Base-by-base conservation (phyloP, 2,113 vertebrate genomes). In the Emydocephalus ijimae region DNA sequence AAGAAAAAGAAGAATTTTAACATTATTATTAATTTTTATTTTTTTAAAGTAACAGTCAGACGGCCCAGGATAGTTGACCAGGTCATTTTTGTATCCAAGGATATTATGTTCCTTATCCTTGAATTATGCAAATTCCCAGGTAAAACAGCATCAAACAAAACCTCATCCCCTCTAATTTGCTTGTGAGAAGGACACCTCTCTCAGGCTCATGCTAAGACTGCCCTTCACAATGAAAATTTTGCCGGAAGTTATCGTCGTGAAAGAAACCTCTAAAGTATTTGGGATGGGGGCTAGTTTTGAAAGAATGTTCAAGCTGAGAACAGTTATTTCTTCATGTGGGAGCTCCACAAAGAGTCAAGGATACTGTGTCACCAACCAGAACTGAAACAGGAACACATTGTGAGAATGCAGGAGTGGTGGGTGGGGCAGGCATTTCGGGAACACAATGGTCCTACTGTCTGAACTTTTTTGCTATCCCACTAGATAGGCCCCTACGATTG, bases 401-500 rank as follows among this genome's bases (percentile, higher is more conserved):
- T 95, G 7, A 11, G 87, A 2, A 0, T 1, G 18, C 54, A 21
- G 87, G 94, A 59, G 90, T 50, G 26, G 96, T 95, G 97, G 95
- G 96, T 74, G 93, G 94, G 90, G 93, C 93, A 94, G 92, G 95
- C 96, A 95, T 96, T 90, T 86, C 92, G 92, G 11, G 59, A n/a
- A 90, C 95, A 96, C 97, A 96, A 94, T 97, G 55, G 91, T 20
- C 92, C 93, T 92, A 94, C 96, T 94, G 90, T 96, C 92, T 2
- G 91, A 94, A 93, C 91, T 39, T 93, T 57, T 96, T 95, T 18
- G 92, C 81, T 52, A 92, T 95, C 94, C 94, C 56, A 59, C 87
- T 92, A 94, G 96, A 92, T 81, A 94, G 92, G 92, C 90, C 91
- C 59, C n/a, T 64, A 91, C 88, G 92, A 96, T 95, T 95, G 95